phyloP scores from a whole-genome alignment of 2,888 invertebrate species.

The Diogma glabrata region DNA sequence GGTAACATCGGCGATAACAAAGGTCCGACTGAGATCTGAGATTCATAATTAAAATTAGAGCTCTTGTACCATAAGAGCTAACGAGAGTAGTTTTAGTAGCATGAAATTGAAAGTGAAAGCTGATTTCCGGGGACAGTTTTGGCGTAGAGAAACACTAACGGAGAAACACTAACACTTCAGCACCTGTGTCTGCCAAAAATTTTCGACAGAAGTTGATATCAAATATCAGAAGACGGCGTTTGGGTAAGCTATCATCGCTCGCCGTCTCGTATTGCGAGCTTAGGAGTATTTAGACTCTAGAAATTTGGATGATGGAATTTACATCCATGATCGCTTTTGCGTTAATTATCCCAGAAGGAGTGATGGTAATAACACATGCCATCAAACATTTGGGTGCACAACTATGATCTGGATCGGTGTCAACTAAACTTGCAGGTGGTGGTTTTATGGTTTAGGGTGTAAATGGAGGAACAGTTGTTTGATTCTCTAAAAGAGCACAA shows the following conservation, averaged over 20 bases:
- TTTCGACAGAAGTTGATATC: slow-evolving; percentile 10
- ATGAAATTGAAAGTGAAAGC: slow-evolving; percentile 14
- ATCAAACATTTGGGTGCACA: not conserved
- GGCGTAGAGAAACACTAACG: not conserved
- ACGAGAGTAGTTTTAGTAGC: too few relatives aligned
- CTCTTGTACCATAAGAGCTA: too few relatives aligned
- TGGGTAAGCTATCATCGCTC: slow-evolving; percentile 4
- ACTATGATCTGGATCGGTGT: not conserved
- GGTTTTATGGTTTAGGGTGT: too few relatives aligned
- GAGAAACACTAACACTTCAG: slow-evolving; percentile 18
- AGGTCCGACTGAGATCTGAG: too few relatives aligned
- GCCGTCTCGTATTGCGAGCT: slow-evolving; percentile 10
- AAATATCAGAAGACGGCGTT: slow-evolving; percentile 13
- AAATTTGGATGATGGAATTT: not conserved
- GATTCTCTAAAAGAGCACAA: too few relatives aligned
- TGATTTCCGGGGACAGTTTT: not conserved
- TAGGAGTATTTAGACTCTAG: slow-evolving; percentile 11
- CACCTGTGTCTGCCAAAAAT: slow-evolving; percentile 18
- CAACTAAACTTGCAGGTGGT: not conserved
- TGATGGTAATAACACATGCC: not conserved
- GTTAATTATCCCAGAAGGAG: not conserved
- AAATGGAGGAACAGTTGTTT: too few relatives aligned
- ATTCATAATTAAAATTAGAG: too few relatives aligned
- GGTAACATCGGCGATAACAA: too few relatives aligned
- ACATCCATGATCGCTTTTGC: not conserved